Percentiles rank a stretch among this genome's conserved stretches.
These are phyloP conservation scores for Sinotaia quadrata DNA, from an alignment of 2,888 invertebrate species.

Conservation along the genomic window DNA sequence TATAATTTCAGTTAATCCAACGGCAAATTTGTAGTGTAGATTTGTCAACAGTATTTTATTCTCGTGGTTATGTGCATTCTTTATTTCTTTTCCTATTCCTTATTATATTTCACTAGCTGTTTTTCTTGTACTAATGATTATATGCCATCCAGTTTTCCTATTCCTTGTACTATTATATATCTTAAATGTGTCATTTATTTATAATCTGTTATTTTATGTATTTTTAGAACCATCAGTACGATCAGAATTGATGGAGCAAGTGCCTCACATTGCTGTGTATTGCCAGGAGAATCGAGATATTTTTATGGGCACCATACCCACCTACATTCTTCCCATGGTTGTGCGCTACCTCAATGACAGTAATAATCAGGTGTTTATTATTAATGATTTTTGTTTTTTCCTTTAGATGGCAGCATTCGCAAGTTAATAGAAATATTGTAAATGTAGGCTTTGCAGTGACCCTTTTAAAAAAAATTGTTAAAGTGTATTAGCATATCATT, in stretches of 20 bases:
- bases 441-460: too few species aligned
- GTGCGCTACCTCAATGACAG: slow-evolving; percentile 77
- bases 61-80: too few species aligned
- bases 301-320: slow-evolving; percentile 75
- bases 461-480: background rate
- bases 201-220: slow-evolving; percentile 16
- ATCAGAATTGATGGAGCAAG: slow-evolving; percentile 79
- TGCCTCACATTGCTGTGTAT: slow-evolving; percentile 79
- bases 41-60: background rate
- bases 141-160: too few species aligned
- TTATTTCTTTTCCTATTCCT: too few species aligned
- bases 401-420: too few species aligned
- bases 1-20: background rate
- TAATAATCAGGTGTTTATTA: slow-evolving; percentile 77
- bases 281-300: slow-evolving; percentile 75
- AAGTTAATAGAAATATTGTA: too few species aligned
- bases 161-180: too few species aligned
- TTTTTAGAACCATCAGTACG: slow-evolving; percentile 77
- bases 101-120: too few species aligned
- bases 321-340: slow-evolving; percentile 78
- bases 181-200: too few species aligned
- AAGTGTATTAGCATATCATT: too few species aligned
- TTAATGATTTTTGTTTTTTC: background rate
- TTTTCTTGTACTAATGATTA: too few species aligned
- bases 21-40: background rate